Conservation (phyloP, 2,888 invertebrate genomes). For the Spodoptera littoralis region DNA sequence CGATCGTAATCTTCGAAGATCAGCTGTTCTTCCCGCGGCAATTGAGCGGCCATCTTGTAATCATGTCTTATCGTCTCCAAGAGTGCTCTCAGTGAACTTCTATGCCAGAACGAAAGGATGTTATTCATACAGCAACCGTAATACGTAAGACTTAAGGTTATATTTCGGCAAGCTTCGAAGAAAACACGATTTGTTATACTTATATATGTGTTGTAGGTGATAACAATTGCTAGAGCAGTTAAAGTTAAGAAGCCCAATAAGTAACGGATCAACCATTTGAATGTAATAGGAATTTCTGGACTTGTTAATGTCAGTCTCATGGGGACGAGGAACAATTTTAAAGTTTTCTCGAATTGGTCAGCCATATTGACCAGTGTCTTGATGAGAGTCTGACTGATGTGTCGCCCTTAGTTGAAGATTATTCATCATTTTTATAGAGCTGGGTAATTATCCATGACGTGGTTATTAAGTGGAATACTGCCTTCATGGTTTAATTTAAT, state of each 20-base stretch:
- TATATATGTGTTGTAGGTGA: slow-evolving; percentile 6
- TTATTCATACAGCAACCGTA: slow-evolving; percentile 17
- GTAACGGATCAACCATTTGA: slow-evolving; percentile 6
- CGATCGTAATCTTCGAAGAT: slow-evolving; percentile 4
- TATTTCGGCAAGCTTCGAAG: slow-evolving; percentile 8
- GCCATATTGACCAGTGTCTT: slow-evolving; percentile 11
- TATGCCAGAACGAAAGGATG: slow-evolving; percentile 13
- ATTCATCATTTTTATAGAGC: too few species aligned
- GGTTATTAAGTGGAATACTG: too few species aligned
- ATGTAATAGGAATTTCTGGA: slow-evolving; percentile 4
- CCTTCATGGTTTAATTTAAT: too few species aligned
- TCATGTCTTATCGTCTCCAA: slow-evolving; percentile 5
- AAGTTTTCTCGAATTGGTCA: slow-evolving; percentile 25
- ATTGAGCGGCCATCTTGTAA: slow-evolving; percentile 10
- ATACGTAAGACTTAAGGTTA: slow-evolving; percentile 12
- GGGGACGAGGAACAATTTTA: slow-evolving; percentile 14
- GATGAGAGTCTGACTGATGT: too few species aligned
- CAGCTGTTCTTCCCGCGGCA: slow-evolving; percentile 1
- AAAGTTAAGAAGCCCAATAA: background rate
- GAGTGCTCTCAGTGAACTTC: background rate
- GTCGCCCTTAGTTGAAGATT: background rate
- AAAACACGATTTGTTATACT: slow-evolving; percentile 1
- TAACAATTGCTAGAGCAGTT: background rate
- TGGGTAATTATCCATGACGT: too few species aligned
- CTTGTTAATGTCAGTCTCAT: slow-evolving; percentile 13